phyloP scores from a whole-genome alignment of 2,888 invertebrate genomes.

The Tipula unca region DNA sequence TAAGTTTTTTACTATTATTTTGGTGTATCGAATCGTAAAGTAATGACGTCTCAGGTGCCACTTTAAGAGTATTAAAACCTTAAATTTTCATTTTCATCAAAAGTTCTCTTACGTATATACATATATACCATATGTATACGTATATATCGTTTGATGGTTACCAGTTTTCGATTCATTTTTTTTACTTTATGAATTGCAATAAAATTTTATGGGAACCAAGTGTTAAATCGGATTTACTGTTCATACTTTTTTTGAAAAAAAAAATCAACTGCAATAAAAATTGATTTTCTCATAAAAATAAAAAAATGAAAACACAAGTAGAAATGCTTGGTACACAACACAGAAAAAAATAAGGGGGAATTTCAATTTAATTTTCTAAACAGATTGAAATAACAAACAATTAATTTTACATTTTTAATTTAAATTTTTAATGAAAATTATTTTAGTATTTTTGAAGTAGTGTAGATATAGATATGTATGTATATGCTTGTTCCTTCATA shows the following conservation, averaged over 20 bases:
- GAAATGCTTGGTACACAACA: neutral
- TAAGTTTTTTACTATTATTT: neutral
- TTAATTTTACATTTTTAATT: neutral
- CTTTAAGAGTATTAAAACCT: neutral
- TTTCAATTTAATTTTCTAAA: neutral
- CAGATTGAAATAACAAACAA: neutral
- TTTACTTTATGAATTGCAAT: neutral
- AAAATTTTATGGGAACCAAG: conserved; percentile 1
- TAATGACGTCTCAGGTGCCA: neutral
- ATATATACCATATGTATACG: too few species aligned
- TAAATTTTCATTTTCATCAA: neutral
- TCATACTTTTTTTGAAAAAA: neutral
- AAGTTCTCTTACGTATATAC: neutral
- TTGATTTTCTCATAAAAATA: neutral
- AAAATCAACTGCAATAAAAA: neutral
- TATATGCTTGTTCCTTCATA: too few species aligned
- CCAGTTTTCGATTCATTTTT: neutral
- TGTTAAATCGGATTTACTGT: neutral
- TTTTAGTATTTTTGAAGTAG: too few species aligned
- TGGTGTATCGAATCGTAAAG: neutral
- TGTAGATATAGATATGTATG: too few species aligned
- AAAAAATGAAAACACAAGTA: too few species aligned
- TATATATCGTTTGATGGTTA: neutral
- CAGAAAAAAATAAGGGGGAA: neutral
- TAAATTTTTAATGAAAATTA: too few species aligned